phyloP scores from a whole-genome alignment of 2,888 invertebrate genomes.

The Steromphala cineraria region DNA sequence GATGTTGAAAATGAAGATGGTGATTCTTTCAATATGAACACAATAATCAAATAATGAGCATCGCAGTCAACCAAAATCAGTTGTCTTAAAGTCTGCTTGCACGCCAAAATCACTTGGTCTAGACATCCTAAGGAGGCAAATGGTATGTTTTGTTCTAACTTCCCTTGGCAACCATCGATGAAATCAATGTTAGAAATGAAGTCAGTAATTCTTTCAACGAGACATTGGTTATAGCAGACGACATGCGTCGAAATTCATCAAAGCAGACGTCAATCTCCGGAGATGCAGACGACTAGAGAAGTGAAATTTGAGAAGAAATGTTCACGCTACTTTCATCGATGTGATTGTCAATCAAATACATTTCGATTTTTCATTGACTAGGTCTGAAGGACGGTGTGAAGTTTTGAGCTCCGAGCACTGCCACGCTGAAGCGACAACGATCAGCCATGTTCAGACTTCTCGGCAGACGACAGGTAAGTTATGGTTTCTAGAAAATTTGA shows the following conservation, averaged over 20 bases:
- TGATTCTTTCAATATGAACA: no score
- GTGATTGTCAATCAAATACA: neutral
- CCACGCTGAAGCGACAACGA: neutral
- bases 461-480: neutral
- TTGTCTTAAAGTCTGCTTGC: no score
- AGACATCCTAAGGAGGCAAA: no score
- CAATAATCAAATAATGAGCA: no score
- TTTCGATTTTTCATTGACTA: slow-evolving; percentile 1
- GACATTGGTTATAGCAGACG: neutral
- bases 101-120: no score
- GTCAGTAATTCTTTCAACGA: neutral
- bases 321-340: neutral
- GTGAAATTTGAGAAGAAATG: neutral
- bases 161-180: neutral
- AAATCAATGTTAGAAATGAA: neutral
- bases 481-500: neutral
- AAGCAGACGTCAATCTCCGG: no score
- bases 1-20: no score
- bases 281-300: neutral
- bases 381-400: neutral
- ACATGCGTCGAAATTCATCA: neutral
- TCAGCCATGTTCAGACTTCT: neutral
- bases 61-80: no score
- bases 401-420: neutral
- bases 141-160: no score